These are phyloP conservation scores for Candidula unifasciata DNA, from an alignment of 2,888 invertebrate species.

Conservation along the genomic window DNA sequence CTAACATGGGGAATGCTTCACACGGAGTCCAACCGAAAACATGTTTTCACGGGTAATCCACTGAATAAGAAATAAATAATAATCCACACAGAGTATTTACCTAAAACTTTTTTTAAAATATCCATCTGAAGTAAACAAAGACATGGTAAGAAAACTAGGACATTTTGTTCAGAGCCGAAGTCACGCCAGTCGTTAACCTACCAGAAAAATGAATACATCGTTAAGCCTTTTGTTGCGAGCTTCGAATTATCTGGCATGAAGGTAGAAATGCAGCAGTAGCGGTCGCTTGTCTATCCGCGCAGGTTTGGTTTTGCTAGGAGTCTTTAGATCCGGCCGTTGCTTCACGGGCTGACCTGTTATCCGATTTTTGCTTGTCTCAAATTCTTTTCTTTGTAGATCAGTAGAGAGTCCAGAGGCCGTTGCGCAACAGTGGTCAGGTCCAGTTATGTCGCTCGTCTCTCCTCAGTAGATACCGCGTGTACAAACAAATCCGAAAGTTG, in stretches of 20 bases:
- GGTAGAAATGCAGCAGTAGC: neutral
- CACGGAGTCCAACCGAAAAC: too few relatives aligned
- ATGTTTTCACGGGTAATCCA: neutral
- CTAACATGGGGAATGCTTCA: too few relatives aligned
- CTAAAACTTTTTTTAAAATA: neutral
- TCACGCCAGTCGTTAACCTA: conserved; percentile 32
- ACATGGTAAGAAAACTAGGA: neutral
- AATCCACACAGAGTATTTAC: neutral
- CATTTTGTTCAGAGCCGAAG: neutral
- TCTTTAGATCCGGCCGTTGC: conserved; percentile 4
- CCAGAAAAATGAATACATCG: conserved; percentile 32
- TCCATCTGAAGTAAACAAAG: neutral
- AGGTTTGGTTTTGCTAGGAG: neutral
- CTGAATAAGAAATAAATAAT: neutral
- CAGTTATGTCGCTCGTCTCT: conserved; percentile 33
- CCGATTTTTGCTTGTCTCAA: neutral
- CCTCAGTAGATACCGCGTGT: conserved; percentile 58
- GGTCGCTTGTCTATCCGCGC: neutral
- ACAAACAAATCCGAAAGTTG: conserved; percentile 73
- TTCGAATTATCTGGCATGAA: conserved; percentile 23
- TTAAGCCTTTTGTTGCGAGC: conserved; percentile 27
- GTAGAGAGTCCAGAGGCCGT: conserved; percentile 42
- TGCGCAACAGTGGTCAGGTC: conserved; percentile 51
- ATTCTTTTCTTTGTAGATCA: too few relatives aligned
- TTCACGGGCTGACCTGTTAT: conserved; percentile 13